Evolutionary conservation across 2,888 invertebrate species (phyloP).

Genomic region (Xestia xanthographa): DNA sequence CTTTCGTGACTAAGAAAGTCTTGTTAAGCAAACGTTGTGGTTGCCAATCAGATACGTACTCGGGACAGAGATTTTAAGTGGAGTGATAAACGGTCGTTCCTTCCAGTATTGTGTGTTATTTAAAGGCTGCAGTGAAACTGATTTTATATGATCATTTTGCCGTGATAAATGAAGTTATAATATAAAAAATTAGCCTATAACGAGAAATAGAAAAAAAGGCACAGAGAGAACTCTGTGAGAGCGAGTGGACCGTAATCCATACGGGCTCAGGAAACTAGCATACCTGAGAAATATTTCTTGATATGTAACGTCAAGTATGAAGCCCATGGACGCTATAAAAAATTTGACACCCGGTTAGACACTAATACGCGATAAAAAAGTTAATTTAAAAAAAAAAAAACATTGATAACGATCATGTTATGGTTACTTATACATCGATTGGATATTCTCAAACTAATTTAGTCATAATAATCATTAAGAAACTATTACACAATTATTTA

Average conservation of each 20-base stretch:
- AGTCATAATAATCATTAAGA: too few species aligned
- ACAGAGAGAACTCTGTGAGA: not conserved
- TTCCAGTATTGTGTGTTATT: not conserved
- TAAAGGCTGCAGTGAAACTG: not conserved
- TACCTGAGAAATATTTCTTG: too few species aligned
- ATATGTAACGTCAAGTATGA: too few species aligned
- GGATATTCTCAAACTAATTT: too few species aligned
- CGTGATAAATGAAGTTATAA: not conserved
- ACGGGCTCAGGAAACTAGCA: too few species aligned
- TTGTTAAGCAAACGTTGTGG: constrained; percentile 8
- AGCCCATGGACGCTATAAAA: too few species aligned
- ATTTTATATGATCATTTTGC: not conserved
- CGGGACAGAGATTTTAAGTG: not conserved
- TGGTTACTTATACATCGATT: too few species aligned
- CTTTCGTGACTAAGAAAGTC: not conserved
- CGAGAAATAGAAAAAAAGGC: too few species aligned
- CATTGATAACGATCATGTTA: too few species aligned
- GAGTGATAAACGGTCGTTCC: not conserved
- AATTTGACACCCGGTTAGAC: too few species aligned
- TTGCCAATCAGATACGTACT: constrained; percentile 25
- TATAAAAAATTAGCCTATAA: not conserved
- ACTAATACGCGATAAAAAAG: too few species aligned
- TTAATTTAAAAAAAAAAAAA: too few species aligned
- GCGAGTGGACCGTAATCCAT: not conserved
- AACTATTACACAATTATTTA: constrained; percentile 15